Conservation (phyloP, 2,113 vertebrate species). For the Mastomys natalensis region DNA sequence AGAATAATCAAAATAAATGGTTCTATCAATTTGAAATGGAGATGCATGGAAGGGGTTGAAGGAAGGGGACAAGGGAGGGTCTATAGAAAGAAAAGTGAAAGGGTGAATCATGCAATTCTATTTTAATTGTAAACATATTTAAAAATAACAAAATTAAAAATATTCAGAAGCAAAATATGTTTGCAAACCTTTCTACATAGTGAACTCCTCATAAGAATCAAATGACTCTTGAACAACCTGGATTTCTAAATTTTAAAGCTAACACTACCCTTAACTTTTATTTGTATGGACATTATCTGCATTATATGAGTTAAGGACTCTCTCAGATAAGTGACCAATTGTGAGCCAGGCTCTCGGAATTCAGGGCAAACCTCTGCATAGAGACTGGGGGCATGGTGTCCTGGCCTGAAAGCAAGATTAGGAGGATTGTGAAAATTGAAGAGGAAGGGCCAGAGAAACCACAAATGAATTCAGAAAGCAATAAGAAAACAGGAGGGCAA, state of each 20-base stretch:
- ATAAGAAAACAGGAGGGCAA: not conserved
- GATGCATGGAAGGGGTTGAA: not conserved
- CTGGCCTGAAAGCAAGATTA: not conserved
- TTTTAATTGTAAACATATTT: not conserved
- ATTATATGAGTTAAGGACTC: not conserved
- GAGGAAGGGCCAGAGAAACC: not conserved
- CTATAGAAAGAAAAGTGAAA: not conserved
- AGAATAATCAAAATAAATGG: not conserved
- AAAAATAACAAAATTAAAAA: not conserved
- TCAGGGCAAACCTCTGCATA: not conserved
- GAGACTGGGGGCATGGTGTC: not conserved
- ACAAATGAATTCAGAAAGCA: not conserved
- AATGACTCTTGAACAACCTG: not conserved
- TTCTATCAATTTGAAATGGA: not conserved
- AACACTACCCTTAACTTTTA: not conserved
- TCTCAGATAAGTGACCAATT: not conserved
- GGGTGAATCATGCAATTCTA: not conserved
- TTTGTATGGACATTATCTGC: not conserved
- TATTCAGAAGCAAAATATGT: not conserved
- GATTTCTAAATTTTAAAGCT: not conserved
- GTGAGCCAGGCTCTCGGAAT: not conserved
- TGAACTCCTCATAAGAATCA: slow-evolving; percentile 4
- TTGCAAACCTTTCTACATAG: not conserved
- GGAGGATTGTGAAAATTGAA: not conserved
- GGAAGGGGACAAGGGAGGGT: too few species aligned